Evolutionary conservation across 2,797 vertebrate species (phyloP).

Genomic region (Petrocephalus sullivani): DNA sequence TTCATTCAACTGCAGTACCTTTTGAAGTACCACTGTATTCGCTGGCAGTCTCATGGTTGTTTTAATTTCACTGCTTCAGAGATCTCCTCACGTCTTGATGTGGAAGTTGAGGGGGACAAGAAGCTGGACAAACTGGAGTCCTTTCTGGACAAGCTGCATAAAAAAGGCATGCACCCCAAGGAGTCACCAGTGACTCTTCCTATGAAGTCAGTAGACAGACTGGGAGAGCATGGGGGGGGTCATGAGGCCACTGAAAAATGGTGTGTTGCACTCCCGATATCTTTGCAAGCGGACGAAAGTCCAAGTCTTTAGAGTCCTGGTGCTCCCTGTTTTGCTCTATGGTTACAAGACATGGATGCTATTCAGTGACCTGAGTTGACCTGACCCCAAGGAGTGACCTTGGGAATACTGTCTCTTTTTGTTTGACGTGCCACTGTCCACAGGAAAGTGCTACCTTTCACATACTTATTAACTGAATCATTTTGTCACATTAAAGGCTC

Average conservation of each 20-base stretch:
- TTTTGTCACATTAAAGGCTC: conserved; percentile 40
- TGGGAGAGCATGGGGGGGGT: too few species aligned
- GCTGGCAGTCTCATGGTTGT: background rate
- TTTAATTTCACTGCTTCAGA: conserved; percentile 45
- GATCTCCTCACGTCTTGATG: conserved; percentile 59
- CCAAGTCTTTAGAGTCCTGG: too few species aligned
- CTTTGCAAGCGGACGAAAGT: too few species aligned
- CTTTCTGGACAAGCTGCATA: conserved; percentile 72
- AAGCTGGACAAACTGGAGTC: conserved; percentile 72
- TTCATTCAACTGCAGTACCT: background rate
- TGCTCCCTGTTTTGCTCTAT: too few species aligned
- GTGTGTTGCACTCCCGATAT: too few species aligned
- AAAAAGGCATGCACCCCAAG: conserved; percentile 52
- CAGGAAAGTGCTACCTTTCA: background rate
- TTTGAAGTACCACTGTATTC: background rate
- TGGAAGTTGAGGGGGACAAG: conserved; percentile 68
- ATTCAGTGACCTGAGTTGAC: background rate
- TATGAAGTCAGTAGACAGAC: too few species aligned
- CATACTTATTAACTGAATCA: background rate
- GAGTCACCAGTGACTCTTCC: background rate
- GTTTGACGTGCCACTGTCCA: background rate
- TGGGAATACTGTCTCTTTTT: background rate
- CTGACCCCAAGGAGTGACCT: background rate
- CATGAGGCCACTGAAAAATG: too few species aligned
- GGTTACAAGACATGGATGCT: too few species aligned